These are phyloP conservation scores for Yponomeuta sedellus DNA, from an alignment of 2,888 invertebrate species.

Conservation along the genomic window DNA sequence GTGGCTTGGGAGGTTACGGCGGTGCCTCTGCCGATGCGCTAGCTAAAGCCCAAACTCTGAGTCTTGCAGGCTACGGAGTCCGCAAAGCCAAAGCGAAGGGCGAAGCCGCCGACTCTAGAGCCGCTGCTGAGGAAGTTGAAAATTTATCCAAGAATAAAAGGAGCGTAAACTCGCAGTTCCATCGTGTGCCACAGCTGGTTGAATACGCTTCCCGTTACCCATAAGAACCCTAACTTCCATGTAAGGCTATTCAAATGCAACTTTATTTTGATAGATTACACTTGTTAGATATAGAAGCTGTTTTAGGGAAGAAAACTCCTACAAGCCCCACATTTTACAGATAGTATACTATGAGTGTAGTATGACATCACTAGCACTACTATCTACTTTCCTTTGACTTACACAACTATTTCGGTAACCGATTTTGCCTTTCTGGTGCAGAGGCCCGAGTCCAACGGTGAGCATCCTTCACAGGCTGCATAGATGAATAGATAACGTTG, in stretches of 20 bases:
- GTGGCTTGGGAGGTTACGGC: not conserved
- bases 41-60: constrained; percentile 6
- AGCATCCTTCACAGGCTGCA: no score
- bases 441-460: no score
- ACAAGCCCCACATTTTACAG: no score
- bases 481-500: no score
- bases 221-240: not conserved
- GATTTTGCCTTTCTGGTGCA: no score
- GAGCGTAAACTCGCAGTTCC: not conserved
- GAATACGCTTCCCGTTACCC: not conserved
- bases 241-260: not conserved
- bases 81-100: not conserved
- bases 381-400: no score
- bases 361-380: no score
- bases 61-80: no score
- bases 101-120: not conserved
- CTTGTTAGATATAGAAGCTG: not conserved
- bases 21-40: not conserved
- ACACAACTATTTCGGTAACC: no score
- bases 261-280: not conserved
- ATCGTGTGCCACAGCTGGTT: not conserved
- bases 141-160: not conserved
- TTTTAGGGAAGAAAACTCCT: no score
- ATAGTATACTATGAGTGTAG: no score
- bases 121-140: not conserved